A percentile compares a stretch with the other conserved stretches of the same genome.
Evolutionary conservation across 2,888 invertebrate species (phyloP).

Genomic region (Drosophila barbarae): DNA sequence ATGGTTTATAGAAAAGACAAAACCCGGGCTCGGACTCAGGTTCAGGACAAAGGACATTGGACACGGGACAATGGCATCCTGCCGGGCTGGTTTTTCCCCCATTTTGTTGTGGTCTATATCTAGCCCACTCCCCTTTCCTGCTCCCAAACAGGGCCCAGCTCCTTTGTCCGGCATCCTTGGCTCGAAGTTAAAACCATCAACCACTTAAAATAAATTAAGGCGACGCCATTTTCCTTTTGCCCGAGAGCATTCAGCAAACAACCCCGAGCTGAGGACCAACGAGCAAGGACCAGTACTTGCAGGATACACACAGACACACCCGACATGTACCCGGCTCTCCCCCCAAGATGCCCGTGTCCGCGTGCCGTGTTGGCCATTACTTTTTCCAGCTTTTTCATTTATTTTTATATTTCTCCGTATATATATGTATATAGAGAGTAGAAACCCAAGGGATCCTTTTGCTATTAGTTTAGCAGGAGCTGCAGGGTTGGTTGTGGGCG

Average conservation of each 20-base stretch:
- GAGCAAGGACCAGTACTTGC: conserved; percentile 52
- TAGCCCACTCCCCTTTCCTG: not conserved
- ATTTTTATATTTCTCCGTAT: conserved; percentile 46
- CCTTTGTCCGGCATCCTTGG: conserved; percentile 43
- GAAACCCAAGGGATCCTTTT: conserved; percentile 53
- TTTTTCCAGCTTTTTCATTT: conserved; percentile 62
- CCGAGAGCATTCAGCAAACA: conserved; percentile 57
- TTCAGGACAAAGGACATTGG: conserved; percentile 30
- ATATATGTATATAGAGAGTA: conserved; percentile 36
- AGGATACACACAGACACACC: conserved; percentile 28
- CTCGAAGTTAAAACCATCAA: conserved; percentile 70
- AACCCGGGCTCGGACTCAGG: conserved; percentile 30
- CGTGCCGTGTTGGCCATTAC: conserved; percentile 65
- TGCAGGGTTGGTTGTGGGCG: conserved; percentile 42
- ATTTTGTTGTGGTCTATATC: conserved; percentile 25
- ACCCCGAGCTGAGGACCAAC: conserved; percentile 61
- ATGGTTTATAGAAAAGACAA: conserved; percentile 72
- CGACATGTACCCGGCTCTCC: conserved; percentile 43
- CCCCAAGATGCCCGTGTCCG: conserved; percentile 56
- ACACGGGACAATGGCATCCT: conserved; percentile 42
- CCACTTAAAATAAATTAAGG: conserved; percentile 75
- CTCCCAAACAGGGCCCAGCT: conserved; percentile 25
- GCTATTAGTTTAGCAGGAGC: conserved; percentile 61
- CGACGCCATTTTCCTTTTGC: conserved; percentile 73
- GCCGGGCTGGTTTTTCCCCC: conserved; percentile 37